Evolutionary conservation across 2,888 invertebrate species (phyloP).

Genomic region (Chalcosyrphus nemorum): DNA sequence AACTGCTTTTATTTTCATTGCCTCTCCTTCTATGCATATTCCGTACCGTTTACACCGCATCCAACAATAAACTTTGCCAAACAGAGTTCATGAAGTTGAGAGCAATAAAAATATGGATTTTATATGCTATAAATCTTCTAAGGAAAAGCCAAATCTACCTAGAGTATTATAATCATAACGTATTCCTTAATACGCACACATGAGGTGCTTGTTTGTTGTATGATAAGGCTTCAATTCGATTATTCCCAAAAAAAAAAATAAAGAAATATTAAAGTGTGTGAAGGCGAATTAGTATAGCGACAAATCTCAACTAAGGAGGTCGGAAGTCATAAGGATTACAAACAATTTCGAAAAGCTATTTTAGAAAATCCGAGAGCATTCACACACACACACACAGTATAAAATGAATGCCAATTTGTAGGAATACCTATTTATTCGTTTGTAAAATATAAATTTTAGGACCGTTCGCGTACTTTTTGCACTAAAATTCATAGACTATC

Average conservation of each 20-base stretch:
- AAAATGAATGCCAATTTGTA: too few relatives aligned
- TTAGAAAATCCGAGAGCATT: background rate
- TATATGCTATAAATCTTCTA: slow-evolving; percentile 34
- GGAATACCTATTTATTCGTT: too few relatives aligned
- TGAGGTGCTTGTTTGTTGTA: slow-evolving; percentile 1
- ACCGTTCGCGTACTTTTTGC: too few relatives aligned
- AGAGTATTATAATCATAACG: slow-evolving; percentile 29
- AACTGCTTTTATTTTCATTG: slow-evolving; percentile 60
- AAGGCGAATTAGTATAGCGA: background rate
- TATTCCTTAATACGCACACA: slow-evolving; percentile 6
- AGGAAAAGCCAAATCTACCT: slow-evolving; percentile 14
- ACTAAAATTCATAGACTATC: too few relatives aligned
- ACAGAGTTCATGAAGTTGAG: slow-evolving; percentile 29
- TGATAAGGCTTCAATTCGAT: slow-evolving; percentile 4
- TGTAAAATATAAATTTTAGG: too few relatives aligned
- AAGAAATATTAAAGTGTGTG: background rate
- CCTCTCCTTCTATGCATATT: slow-evolving; percentile 46
- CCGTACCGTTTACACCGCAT: background rate
- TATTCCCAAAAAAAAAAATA: background rate
- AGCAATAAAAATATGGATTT: slow-evolving; percentile 53
- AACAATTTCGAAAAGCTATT: background rate
- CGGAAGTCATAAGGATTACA: slow-evolving; percentile 5
- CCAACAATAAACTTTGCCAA: slow-evolving; percentile 34
- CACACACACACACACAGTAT: too few relatives aligned
- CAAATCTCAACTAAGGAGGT: background rate